Percentiles rank a stretch among this genome's conserved stretches.
Evolutionary conservation across 2,113 vertebrate genomes (phyloP).

Genomic region (Nycticebus coucang): DNA sequence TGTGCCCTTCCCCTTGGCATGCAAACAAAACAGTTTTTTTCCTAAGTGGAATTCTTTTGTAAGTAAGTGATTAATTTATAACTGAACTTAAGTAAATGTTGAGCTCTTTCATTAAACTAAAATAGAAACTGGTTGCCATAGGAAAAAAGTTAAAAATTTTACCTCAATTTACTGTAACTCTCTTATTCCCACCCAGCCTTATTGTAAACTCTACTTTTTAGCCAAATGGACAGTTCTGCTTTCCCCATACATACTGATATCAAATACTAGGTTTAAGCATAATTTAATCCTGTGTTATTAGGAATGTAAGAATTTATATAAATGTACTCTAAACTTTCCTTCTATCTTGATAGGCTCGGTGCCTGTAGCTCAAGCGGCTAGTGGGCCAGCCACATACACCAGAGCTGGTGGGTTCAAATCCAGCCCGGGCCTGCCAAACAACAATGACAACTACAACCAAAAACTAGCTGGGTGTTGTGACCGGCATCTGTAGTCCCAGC

Average conservation of each 20-base stretch:
- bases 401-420: no score
- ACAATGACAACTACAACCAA: no score
- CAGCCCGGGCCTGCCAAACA: no score
- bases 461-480: no score
- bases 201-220: background rate
- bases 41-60: background rate
- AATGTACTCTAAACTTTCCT: conserved; percentile 23
- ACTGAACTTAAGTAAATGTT: conserved; percentile 13
- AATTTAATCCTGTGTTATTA: background rate
- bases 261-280: background rate
- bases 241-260: background rate
- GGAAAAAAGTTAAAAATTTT: background rate
- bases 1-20: background rate
- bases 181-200: background rate
- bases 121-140: background rate
- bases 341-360: background rate
- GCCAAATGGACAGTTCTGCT: background rate
- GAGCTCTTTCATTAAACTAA: conserved; percentile 37
- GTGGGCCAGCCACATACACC: no score
- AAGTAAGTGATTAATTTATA: conserved; percentile 13
- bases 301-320: conserved; percentile 7
- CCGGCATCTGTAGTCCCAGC: no score
- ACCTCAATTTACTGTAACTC: background rate
- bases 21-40: background rate
- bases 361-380: no score